Base-by-base conservation (phyloP, 2,888 invertebrate genomes). In the Sericinus montela region DNA sequence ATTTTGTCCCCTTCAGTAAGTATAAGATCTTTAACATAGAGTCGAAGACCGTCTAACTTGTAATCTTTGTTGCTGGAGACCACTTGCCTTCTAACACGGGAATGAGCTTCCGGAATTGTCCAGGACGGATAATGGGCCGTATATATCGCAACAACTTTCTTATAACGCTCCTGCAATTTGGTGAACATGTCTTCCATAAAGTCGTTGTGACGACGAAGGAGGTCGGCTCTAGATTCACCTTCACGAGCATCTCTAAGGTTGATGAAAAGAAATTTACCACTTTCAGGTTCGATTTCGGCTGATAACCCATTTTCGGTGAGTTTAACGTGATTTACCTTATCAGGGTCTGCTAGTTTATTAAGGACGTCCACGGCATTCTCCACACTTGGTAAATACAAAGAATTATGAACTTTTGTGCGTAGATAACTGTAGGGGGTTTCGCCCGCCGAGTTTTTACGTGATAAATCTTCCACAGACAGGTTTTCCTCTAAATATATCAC, bases 381-480 rank as follows among this genome's bases (percentile, higher is more conserved):
- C 0, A 94, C 94, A 14, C 90, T 88, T 7, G 93, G 90, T 44
- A 92, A 75, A 67, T 93, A 94, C 1, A 89, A 75, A 15, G 87
- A 65, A 0, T 74, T 59, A 0, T 58, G 59, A 10, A 83, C 65
- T 23, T 82, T 68, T 0, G 69, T 56, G 7, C 75, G 74, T 11
- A 91, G 65, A 58, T 79, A 86, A 1, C 86, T 75, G 57, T 75
- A 89, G 0, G 75, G 62, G 0, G 75, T 69, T n/a, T 73, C 60
- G 3, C 85, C 85, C 9, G 84, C 78, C 37, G 65, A 65, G 55
- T 81, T 84, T 67, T 88, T 88, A 48, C 74, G 70, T 3, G 89
- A 90, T 45, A 92, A 85, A 74, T 92, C 92, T 66, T 92, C 92
- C 1, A 89, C 80, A 11, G 92, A 92, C 0, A 92, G 62, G 7